Percentiles rank a stretch among this genome's conserved stretches.
These are phyloP conservation scores for Gastracanthus pulcherrimus DNA, from an alignment of 2,888 invertebrate species.

Conservation along the genomic window DNA sequence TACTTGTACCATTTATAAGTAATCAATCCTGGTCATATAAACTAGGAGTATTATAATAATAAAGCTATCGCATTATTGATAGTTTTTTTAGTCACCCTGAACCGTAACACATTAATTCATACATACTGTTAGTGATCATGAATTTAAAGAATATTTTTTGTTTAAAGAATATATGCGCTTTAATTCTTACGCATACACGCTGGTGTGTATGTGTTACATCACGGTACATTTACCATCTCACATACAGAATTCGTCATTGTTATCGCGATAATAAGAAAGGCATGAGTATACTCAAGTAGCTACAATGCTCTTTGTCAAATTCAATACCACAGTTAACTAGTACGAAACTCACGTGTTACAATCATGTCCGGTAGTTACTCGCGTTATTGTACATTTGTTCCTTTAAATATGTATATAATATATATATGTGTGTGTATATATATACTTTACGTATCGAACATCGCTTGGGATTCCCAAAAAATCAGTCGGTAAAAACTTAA, in stretches of 20 bases:
- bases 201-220: constrained; percentile 55
- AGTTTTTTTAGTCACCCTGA: constrained; percentile 45
- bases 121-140: constrained; percentile 35
- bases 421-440: background rate
- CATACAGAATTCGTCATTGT: constrained; percentile 55
- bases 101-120: constrained; percentile 53
- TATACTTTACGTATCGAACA: constrained; percentile 70
- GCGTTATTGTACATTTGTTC: constrained; percentile 67
- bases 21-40: constrained; percentile 60
- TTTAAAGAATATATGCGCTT: constrained; percentile 63
- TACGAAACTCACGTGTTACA: constrained; percentile 15
- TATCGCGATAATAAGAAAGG: constrained; percentile 58
- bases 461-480: constrained; percentile 60
- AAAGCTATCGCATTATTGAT: constrained; percentile 59
- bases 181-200: constrained; percentile 56
- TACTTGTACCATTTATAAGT: constrained; percentile 58
- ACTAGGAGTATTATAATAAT: constrained; percentile 63
- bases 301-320: constrained; percentile 53
- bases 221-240: constrained; percentile 44
- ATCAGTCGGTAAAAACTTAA: constrained; percentile 46
- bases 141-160: constrained; percentile 47
- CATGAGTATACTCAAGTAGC: constrained; percentile 59
- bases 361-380: constrained; percentile 43
- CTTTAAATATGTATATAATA: constrained; percentile 33
- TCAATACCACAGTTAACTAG: constrained; percentile 53